These are phyloP conservation scores for Parotocinclus haroldoi DNA, from an alignment of 2,797 vertebrate species.

Conservation along the genomic window DNA sequence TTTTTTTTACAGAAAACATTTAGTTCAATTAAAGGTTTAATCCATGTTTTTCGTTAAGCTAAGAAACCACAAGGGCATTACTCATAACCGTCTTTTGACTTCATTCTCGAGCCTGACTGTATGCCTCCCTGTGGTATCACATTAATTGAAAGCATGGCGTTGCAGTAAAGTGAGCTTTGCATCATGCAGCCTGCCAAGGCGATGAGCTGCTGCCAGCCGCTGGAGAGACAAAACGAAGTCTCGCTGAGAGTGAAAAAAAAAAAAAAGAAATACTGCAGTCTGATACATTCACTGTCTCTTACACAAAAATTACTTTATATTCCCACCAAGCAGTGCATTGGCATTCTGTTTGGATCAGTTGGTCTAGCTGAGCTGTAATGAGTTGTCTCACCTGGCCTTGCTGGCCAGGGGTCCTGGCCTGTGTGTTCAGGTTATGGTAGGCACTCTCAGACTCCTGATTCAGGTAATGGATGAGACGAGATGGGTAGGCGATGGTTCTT, in stretches of 20 bases:
- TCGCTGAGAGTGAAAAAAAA: slow-evolving; percentile 4
- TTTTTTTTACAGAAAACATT: too few relatives aligned
- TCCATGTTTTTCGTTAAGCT: too few relatives aligned
- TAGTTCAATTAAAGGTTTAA: too few relatives aligned
- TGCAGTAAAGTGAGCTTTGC: slow-evolving; percentile 23
- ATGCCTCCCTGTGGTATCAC: not conserved
- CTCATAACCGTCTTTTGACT: too few relatives aligned
- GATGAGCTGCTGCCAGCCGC: slow-evolving; percentile 19
- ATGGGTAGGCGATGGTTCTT: slow-evolving; percentile 87
- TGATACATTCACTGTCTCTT: slow-evolving; percentile 6
- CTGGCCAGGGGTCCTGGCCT: slow-evolving; percentile 79
- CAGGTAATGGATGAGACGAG: slow-evolving; percentile 92
- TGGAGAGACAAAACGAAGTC: slow-evolving; percentile 7
- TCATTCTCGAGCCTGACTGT: too few relatives aligned
- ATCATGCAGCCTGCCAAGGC: slow-evolving; percentile 16
- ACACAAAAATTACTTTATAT: not conserved
- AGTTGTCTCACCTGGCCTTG: slow-evolving; percentile 79
- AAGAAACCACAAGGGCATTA: too few relatives aligned
- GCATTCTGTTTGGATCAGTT: slow-evolving; percentile 1
- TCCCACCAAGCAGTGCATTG: not conserved
- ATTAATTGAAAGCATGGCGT: slow-evolving; percentile 6
- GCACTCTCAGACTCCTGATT: slow-evolving; percentile 92
- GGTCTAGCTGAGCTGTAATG: not conserved
- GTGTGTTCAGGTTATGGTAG: slow-evolving; percentile 91
- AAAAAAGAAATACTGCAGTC: slow-evolving; percentile 10